A percentile compares a stretch with the other conserved stretches of the same genome.
Conservation (phyloP, 53 echinoderm and acorn worm genomes). For the Temnopleurus reevesii region DNA sequence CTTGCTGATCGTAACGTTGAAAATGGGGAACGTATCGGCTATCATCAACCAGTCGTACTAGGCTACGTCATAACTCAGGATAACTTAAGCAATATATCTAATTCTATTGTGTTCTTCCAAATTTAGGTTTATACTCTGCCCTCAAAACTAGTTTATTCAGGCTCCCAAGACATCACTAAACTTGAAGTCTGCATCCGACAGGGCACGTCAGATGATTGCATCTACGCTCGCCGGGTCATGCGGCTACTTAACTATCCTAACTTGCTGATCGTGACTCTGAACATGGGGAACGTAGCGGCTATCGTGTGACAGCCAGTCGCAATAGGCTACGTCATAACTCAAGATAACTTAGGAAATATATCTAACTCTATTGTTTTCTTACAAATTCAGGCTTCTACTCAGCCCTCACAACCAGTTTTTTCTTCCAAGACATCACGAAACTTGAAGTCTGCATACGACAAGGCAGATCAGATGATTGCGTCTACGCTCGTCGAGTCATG, state of each 20-base stretch:
- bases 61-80: conserved; percentile 55
- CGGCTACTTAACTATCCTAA: conserved; percentile 69
- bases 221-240: conserved; percentile 69
- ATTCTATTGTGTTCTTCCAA: too few relatives aligned
- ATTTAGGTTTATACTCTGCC: conserved; percentile 84
- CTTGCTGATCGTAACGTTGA: conserved; percentile 71
- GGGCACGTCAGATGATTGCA: conserved; percentile 63
- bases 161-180: conserved; percentile 74
- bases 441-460: conserved; percentile 58
- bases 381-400: conserved; percentile 88
- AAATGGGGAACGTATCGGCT: conserved; percentile 72
- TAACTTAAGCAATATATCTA: too few relatives aligned
- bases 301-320: conserved; percentile 75
- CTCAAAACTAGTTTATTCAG: conserved; percentile 78
- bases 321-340: conserved; percentile 57
- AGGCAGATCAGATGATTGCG: conserved; percentile 62
- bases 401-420: conserved; percentile 75
- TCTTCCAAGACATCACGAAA: conserved; percentile 75
- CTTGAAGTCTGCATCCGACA: conserved; percentile 59
- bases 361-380: too few relatives aligned
- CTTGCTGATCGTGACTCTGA: conserved; percentile 71
- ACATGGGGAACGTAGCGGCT: conserved; percentile 73
- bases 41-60: conserved; percentile 76
- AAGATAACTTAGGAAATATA: too few relatives aligned
- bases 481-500: conserved; percentile 69